Evolutionary conservation across 1,140 invertebrate species (phyloP).

Genomic region (Plutomurus gul): DNA sequence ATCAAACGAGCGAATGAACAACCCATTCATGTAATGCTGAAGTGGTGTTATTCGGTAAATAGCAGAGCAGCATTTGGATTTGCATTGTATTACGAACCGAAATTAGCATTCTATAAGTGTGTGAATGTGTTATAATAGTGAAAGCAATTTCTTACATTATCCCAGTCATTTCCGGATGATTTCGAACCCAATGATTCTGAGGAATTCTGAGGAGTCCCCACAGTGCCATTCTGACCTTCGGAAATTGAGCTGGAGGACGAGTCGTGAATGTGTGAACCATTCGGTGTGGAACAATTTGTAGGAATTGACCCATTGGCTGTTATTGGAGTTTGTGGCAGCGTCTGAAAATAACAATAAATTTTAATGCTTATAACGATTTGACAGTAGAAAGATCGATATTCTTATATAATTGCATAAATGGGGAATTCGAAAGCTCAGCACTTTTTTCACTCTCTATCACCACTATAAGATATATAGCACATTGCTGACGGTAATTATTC

Average conservation of each 20-base stretch:
- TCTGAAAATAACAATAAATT: constrained; percentile 43
- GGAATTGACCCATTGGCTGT: constrained; percentile 48
- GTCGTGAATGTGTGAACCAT: constrained; percentile 28
- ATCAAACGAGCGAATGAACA: neutral
- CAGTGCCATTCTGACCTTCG: constrained; percentile 7
- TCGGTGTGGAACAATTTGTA: constrained; percentile 23
- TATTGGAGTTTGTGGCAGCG: constrained; percentile 53
- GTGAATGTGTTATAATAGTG: neutral
- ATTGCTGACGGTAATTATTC: too few species aligned
- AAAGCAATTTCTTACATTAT: constrained; percentile 44
- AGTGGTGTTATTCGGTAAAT: neutral
- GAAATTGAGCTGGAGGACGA: neutral
- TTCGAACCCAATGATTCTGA: constrained; percentile 9
- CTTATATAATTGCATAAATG: too few species aligned
- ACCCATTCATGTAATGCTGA: neutral
- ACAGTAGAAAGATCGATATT: too few species aligned
- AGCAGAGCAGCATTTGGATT: neutral
- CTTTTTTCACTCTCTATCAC: too few species aligned
- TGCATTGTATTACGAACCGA: too few species aligned
- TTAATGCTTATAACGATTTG: too few species aligned
- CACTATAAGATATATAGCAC: too few species aligned
- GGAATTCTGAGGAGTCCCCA: neutral
- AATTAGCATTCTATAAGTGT: too few species aligned
- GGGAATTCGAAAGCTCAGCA: too few species aligned
- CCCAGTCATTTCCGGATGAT: constrained; percentile 39